phyloP scores from a whole-genome alignment of 1,140 invertebrate species.

The Cryptotermes secundus region DNA sequence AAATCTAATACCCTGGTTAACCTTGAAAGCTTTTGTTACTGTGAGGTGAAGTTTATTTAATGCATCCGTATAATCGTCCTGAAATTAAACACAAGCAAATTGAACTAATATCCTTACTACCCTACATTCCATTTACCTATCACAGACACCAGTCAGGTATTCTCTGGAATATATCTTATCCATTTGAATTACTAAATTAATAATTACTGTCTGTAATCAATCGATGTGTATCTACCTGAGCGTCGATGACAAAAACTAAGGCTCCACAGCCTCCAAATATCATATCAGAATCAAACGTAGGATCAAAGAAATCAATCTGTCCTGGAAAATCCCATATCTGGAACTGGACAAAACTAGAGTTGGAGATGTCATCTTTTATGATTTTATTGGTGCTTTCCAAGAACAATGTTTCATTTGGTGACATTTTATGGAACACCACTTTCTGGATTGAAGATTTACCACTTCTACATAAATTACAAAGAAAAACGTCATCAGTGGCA shows the following conservation, averaged over 20 bases:
- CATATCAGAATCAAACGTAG: slow-evolving; percentile 91
- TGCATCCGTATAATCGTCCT: slow-evolving; percentile 97
- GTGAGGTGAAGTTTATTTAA: slow-evolving; percentile 88
- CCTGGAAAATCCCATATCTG: slow-evolving; percentile 99
- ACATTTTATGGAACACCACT: slow-evolving; percentile 99
- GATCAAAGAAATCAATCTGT: slow-evolving; percentile 97
- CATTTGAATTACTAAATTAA: slow-evolving; percentile 20
- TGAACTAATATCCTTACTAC: background rate
- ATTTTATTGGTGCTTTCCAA: slow-evolving; percentile 98
- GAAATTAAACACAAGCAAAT: slow-evolving; percentile 41
- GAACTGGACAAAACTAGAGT: slow-evolving; percentile 98
- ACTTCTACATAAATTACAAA: slow-evolving; percentile 63
- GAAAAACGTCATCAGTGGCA: no score
- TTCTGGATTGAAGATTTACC: slow-evolving; percentile 99
- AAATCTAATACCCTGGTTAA: slow-evolving; percentile 96
- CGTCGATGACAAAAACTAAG: slow-evolving; percentile 98
- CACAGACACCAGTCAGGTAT: background rate
- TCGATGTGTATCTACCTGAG: slow-evolving; percentile 67
- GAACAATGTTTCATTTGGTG: slow-evolving; percentile 99
- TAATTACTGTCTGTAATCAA: background rate
- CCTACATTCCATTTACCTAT: background rate
- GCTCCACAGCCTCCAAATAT: slow-evolving; percentile 95
- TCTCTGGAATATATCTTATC: background rate
- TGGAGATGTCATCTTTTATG: slow-evolving; percentile 95
- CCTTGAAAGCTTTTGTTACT: slow-evolving; percentile 92